Evolutionary conservation across 2,888 invertebrate genomes (phyloP).

Genomic region (Pyrrhosoma nymphula): DNA sequence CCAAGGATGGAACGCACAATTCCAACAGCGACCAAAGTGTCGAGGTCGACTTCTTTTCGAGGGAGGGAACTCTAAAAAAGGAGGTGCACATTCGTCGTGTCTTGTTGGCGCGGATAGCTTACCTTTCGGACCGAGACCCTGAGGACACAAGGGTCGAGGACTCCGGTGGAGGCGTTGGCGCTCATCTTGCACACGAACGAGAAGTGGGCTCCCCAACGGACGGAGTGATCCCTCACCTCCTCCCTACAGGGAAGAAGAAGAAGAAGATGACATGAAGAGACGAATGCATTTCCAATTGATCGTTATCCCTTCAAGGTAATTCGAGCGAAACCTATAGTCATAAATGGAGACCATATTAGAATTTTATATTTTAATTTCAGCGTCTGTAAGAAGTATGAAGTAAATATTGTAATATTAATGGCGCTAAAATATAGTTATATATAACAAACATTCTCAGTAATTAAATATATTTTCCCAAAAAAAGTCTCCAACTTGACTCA

Average conservation of each 20-base stretch:
- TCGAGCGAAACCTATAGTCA: background rate
- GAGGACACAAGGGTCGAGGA: conserved; percentile 95
- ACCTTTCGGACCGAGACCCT: conserved; percentile 97
- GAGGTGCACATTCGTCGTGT: no score
- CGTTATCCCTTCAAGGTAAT: conserved; percentile 12
- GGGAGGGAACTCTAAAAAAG: no score
- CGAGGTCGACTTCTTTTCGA: background rate
- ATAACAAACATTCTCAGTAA: no score
- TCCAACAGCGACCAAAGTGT: background rate
- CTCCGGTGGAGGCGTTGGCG: conserved; percentile 96
- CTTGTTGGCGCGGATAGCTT: no score
- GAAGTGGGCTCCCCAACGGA: conserved; percentile 95
- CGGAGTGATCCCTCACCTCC: conserved; percentile 95
- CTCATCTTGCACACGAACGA: conserved; percentile 98
- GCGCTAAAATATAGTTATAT: no score
- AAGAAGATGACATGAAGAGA: background rate
- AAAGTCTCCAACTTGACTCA: no score
- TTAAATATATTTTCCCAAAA: no score
- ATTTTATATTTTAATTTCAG: no score
- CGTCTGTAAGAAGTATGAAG: no score
- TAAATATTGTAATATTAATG: no score
- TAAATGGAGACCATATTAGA: background rate
- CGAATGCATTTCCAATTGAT: background rate
- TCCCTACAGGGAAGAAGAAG: conserved; percentile 81
- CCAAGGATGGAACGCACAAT: background rate